These are phyloP conservation scores for Drosophila novamexicana DNA, from an alignment of 1,140 invertebrate genomes.

Conservation along the genomic window DNA sequence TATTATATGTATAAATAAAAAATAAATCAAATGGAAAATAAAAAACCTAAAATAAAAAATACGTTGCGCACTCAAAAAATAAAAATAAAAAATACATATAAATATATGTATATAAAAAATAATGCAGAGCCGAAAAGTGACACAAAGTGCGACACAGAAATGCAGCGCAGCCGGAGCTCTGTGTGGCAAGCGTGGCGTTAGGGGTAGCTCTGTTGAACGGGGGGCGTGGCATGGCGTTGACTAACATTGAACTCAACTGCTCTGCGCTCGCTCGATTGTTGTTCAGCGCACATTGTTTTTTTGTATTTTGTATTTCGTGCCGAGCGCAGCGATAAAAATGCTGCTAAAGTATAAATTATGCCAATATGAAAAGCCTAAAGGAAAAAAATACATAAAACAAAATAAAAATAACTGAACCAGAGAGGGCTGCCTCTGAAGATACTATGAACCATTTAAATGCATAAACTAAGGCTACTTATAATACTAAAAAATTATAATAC, in stretches of 20 bases:
- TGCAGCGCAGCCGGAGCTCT: constrained; percentile 26
- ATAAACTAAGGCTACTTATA: too few relatives aligned
- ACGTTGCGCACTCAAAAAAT: background rate
- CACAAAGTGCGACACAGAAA: constrained; percentile 33
- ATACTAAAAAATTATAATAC: too few relatives aligned
- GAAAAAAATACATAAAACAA: constrained; percentile 21
- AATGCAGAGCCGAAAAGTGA: constrained; percentile 33
- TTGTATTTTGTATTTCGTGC: constrained; percentile 68
- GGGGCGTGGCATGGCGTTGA: constrained; percentile 24
- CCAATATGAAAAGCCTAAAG: constrained; percentile 70
- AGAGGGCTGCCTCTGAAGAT: constrained; percentile 14
- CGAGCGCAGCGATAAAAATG: constrained; percentile 80
- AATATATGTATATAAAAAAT: background rate
- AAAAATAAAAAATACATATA: constrained; percentile 3
- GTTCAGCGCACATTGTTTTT: constrained; percentile 69
- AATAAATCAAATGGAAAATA: constrained; percentile 14
- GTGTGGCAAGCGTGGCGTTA: background rate
- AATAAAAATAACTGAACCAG: background rate
- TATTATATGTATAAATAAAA: constrained; percentile 63
- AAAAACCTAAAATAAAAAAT: constrained; percentile 2
- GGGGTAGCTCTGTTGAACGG: background rate
- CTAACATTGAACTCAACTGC: constrained; percentile 72
- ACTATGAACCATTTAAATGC: background rate
- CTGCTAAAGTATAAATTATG: constrained; percentile 81
- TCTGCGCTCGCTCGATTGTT: constrained; percentile 44